Base-by-base conservation (phyloP, 2,888 invertebrate genomes). In the Esperia sulphurella region DNA sequence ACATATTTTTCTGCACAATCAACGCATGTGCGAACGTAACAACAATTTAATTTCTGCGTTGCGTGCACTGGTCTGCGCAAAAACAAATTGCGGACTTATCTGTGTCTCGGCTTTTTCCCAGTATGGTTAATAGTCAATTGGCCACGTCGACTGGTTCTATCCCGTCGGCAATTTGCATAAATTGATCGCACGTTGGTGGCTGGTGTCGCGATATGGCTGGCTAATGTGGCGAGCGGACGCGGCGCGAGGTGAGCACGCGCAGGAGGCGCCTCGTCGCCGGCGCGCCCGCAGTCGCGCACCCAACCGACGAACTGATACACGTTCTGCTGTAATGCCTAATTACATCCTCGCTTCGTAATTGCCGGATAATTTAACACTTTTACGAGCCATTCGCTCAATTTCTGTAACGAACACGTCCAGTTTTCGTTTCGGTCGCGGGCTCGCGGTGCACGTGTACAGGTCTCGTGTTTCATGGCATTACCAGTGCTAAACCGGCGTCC, bases 161-260 rank as follows among this genome's bases (percentile, higher is more conserved):
- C 83, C 80, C 76, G 80, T 72, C 67, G 65, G 65, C 76, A 83
- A 88, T 89, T 88, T 88, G 81, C 87, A 89, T 89, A 81, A 88
- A 87, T 87, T 86, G 86, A 86, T 87, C 77, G 80, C 79, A 75
- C 68, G 70, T 68, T 68, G 71, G 72, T 66, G 70, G 67, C 63
- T 66, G 71, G 70, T 67, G 71, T 65, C 69, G 71, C 65, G 65
- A 55, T 42, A 47, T 39, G 50, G 46, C 43, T 41, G 29, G 50
- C 47, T 44, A 40, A 49, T 54, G 41, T 50, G 41, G 55, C 51
- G 21, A 31, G 39, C 45, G 38, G 46, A 51, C 51, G 61, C 51
- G 45, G 50, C 50, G 40, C 41, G 48, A 56, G 47, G 57, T 64
- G 76, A 71, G 74, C 74, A 12, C 13, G n/a, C 75, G 75, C 73